Conservation (phyloP, 2,113 vertebrate genomes). For the Brachyhypopomus gauderio region DNA sequence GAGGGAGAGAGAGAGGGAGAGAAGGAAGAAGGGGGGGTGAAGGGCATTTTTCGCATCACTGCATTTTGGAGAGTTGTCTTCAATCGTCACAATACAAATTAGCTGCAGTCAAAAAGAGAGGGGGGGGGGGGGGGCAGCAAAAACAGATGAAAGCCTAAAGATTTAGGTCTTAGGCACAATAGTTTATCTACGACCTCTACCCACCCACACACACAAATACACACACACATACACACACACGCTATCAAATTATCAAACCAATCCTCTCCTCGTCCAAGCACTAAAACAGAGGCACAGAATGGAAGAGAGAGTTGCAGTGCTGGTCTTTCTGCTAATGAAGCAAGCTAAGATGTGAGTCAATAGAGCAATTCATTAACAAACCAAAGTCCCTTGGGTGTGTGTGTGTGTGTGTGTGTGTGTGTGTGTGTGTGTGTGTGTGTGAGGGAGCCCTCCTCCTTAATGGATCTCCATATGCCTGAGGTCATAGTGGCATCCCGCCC, state of each 20-base stretch:
- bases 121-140: constrained; percentile 51
- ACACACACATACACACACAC: constrained; percentile 1
- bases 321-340: constrained; percentile 92
- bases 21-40: constrained; percentile 47
- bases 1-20: constrained; percentile 38
- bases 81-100: constrained; percentile 91
- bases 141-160: constrained; percentile 83
- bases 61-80: constrained; percentile 83
- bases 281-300: constrained; percentile 60
- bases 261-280: constrained; percentile 57
- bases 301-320: constrained; percentile 78
- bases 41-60: constrained; percentile 75
- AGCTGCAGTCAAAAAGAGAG: constrained; percentile 78
- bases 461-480: constrained; percentile 93
- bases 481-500: constrained; percentile 90
- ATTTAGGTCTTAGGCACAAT: constrained; percentile 86
- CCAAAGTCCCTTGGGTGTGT: constrained; percentile 91
- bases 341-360: constrained; percentile 96
- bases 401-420: constrained; percentile 79
- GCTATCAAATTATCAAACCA: constrained; percentile 47
- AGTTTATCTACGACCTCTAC: constrained; percentile 76
- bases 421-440: constrained; percentile 79
- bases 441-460: constrained; percentile 89
- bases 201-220: constrained; percentile 27
- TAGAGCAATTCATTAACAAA: constrained; percentile 99